Percentiles rank a stretch among this genome's conserved stretches.
Conservation (phyloP, 2,888 invertebrate genomes). For the Halocaridina rubra region DNA sequence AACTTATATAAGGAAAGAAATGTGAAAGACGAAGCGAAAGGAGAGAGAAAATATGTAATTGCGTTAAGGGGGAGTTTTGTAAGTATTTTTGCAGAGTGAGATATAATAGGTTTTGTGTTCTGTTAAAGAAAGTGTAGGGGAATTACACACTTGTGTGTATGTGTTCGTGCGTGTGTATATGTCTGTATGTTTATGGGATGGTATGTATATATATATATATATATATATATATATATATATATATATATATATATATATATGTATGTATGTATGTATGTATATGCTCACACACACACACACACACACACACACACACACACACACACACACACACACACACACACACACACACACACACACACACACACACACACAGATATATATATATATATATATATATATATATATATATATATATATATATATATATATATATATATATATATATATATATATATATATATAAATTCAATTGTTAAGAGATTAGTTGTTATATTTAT, state of each 20-base stretch:
- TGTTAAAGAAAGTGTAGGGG: too few relatives aligned
- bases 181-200: background rate
- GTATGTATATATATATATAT: background rate
- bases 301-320: background rate
- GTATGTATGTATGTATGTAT: background rate
- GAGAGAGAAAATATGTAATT: background rate
- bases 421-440: constrained; percentile 7
- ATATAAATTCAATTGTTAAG: background rate
- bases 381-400: background rate
- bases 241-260: background rate
- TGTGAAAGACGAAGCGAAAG: background rate
- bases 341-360: background rate
- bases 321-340: background rate
- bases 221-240: background rate
- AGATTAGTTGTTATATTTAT: background rate
- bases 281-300: background rate
- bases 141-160: background rate
- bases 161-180: background rate
- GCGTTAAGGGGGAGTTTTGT: too few relatives aligned
- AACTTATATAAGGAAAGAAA: background rate
- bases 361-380: background rate
- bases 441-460: background rate
- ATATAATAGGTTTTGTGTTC: too few relatives aligned
- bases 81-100: too few relatives aligned
- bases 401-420: constrained; percentile 2